Percentiles rank a stretch among this genome's conserved stretches.
Conservation (phyloP, 2,888 invertebrate genomes). For the Conistra vaccinii region DNA sequence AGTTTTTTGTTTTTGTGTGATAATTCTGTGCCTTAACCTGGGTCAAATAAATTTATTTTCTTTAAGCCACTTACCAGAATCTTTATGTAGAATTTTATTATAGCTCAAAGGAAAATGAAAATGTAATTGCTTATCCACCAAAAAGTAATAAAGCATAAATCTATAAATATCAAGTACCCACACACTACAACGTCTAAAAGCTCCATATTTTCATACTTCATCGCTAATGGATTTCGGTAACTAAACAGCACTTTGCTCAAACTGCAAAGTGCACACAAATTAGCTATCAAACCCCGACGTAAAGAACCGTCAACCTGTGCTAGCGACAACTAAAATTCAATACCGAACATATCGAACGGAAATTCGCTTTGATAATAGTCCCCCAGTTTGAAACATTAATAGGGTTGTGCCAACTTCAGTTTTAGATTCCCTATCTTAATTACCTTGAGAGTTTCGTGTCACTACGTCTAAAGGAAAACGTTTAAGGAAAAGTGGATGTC, state of each 20-base stretch:
- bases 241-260: slow-evolving; percentile 34
- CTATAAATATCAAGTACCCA: background rate
- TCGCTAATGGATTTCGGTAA: slow-evolving; percentile 29
- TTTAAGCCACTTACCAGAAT: too few species aligned
- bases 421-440: slow-evolving; percentile 59
- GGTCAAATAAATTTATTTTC: too few species aligned
- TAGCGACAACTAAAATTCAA: slow-evolving; percentile 67
- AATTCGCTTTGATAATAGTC: slow-evolving; percentile 71
- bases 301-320: slow-evolving; percentile 56
- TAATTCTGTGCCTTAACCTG: too few species aligned
- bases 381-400: slow-evolving; percentile 55
- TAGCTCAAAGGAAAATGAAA: background rate
- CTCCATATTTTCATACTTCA: slow-evolving; percentile 27
- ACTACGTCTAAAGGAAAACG: slow-evolving; percentile 36
- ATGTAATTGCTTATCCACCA: background rate
- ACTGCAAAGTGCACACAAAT: slow-evolving; percentile 59
- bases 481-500: slow-evolving; percentile 22
- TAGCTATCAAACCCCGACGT: slow-evolving; percentile 58
- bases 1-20: too few species aligned
- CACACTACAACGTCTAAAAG: slow-evolving; percentile 7
- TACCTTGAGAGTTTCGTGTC: slow-evolving; percentile 42
- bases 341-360: slow-evolving; percentile 68
- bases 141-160: background rate
- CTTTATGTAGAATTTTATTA: background rate
- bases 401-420: slow-evolving; percentile 64